Evolutionary conservation across 2,888 invertebrate genomes (phyloP).

Genomic region (Tipula unca): DNA sequence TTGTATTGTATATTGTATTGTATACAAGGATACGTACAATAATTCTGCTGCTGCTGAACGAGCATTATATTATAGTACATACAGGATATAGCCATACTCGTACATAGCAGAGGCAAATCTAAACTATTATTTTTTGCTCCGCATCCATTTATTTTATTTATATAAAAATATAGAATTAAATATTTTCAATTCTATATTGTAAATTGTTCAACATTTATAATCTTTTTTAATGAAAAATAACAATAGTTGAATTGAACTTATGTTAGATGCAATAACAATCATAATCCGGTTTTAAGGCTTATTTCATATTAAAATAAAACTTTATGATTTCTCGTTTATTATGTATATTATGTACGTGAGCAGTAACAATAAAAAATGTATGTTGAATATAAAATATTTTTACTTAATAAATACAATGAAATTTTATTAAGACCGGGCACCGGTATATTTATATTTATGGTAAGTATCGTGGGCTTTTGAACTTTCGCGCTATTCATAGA

Average conservation of each 20-base stretch:
- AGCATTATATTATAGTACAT: not conserved
- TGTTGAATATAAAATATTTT: no score
- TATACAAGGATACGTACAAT: not conserved
- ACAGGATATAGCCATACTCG: no score
- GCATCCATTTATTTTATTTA: not conserved
- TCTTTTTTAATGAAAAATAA: not conserved
- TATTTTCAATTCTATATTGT: not conserved
- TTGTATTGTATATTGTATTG: not conserved
- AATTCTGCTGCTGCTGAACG: not conserved
- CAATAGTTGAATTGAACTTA: not conserved
- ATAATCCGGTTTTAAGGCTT: no score
- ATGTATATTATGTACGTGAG: no score
- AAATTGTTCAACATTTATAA: not conserved
- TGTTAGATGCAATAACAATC: not conserved
- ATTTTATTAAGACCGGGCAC: no score
- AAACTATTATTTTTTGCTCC: not conserved
- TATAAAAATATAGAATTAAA: not conserved
- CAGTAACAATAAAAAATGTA: no score
- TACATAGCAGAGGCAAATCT: not conserved
- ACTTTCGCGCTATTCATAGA: no score
- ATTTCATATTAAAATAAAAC: no score
- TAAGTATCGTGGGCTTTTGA: no score
- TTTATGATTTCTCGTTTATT: no score
- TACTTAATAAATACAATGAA: no score
- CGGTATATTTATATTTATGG: no score